Evolutionary conservation across 2,797 vertebrate species (phyloP), one percentile per base, ranked within the genome.

Genomic region (Gambusia yucatana): DNA sequence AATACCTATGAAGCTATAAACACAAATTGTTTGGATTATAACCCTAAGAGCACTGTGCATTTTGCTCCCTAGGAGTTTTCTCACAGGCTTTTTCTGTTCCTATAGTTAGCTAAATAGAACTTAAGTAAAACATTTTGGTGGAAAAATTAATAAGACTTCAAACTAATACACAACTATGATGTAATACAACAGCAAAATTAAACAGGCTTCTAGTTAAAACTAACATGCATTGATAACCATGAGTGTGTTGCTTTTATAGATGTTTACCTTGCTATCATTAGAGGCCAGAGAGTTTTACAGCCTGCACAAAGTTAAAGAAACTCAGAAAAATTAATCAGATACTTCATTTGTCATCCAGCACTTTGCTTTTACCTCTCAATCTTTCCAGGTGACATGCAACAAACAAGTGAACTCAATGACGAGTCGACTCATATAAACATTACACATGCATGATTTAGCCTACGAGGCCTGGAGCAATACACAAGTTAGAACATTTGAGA

Each of bases 21-120:
- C 61, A 57, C 50, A 47, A 20, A 86, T 65, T 44, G 76, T 75
- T 75, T 87, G 78, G 76, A 82, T 71, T 77, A 46, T 10, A 1
- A 30, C 75, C 73, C 63, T 43, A 69, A 73, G 63, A 73, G 76
- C 33, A 28, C 11, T 39, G 13, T 73, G 30, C 47, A 30, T 77
- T 50, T n/a, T 82, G 2, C 33, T 73, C 55, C 80, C 72, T 69
- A 36, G 7, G 16, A 36, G 73, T 82, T 81, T 82, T 65, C 8
- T 59, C 79, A 78, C 75, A 77, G 50, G 55, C 43, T 50, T 17
- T 79, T 73, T 20, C 22, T 43, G 20, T 25, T n/a, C 39, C 39
- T 6, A 13, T 28, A 30, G 11, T 57, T 28, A 28, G 25, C 22
- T 43, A n/a, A 69, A 43, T 39, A 20, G 30, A 65, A 33, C 0